phyloP scores from a whole-genome alignment of 2,113 vertebrate genomes.

The Mustela nigripes region DNA sequence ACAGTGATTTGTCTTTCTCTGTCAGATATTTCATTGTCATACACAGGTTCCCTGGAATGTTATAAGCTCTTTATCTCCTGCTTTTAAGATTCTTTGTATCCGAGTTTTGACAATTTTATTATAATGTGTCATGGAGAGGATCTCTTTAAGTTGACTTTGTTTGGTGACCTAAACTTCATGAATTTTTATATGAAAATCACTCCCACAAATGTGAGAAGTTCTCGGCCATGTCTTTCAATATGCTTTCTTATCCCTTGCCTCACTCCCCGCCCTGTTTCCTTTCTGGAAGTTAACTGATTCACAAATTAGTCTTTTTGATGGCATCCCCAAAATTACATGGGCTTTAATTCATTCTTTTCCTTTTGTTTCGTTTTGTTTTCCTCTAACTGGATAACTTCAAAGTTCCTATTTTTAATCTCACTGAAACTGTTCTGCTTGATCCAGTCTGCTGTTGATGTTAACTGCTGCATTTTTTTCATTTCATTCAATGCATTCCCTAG shows the following conservation, averaged over 20 bases:
- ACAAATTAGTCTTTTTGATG: neutral
- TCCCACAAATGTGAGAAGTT: neutral
- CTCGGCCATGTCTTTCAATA: neutral
- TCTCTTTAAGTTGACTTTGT: neutral
- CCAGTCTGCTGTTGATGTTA: neutral
- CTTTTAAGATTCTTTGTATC: neutral
- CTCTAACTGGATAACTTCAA: neutral
- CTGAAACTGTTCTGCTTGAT: neutral
- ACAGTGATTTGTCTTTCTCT: neutral
- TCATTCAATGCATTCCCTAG: neutral
- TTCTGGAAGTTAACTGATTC: neutral
- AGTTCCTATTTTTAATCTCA: neutral
- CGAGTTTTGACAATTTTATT: neutral
- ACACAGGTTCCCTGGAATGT: neutral
- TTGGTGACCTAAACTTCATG: neutral
- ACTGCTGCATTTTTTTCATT: neutral
- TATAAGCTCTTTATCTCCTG: neutral
- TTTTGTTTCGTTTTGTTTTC: neutral
- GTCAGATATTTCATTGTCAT: neutral
- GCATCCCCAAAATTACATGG: neutral
- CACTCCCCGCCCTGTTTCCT: neutral
- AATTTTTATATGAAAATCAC: neutral
- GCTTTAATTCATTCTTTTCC: neutral
- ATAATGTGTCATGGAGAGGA: neutral
- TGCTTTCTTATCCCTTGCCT: neutral